Evolutionary conservation across 1,140 invertebrate species (phyloP).

Genomic region (Lycorma delicatula): DNA sequence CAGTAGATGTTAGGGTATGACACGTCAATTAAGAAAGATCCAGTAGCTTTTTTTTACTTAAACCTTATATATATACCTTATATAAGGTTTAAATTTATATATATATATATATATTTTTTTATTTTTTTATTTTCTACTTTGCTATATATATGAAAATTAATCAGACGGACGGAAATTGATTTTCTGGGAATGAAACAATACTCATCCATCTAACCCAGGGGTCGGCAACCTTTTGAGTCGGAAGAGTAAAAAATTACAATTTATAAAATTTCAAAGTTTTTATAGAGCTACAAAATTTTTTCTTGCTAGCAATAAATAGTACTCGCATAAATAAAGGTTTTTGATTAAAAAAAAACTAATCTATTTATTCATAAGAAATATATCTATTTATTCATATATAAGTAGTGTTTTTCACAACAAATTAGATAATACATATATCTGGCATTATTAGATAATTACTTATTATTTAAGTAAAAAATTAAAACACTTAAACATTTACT

Average conservation of each 20-base stretch:
- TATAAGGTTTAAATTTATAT: too few relatives aligned
- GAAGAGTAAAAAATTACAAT: constrained; percentile 12
- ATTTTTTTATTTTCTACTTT: too few relatives aligned
- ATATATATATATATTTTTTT: too few relatives aligned
- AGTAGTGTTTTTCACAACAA: constrained; percentile 6
- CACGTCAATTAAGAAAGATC: too few relatives aligned
- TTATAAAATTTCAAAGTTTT: constrained; percentile 10
- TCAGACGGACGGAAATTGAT: too few relatives aligned
- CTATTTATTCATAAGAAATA: constrained; percentile 4
- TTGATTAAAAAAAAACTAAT: not conserved
- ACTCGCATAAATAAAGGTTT: constrained; percentile 7
- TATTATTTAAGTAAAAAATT: constrained; percentile 3
- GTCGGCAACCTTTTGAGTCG: not conserved
- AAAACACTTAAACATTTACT: constrained; percentile 10
- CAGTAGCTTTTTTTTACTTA: too few relatives aligned
- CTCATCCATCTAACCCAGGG: not conserved
- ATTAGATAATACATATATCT: constrained; percentile 10
- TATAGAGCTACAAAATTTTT: constrained; percentile 5
- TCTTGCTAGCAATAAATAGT: constrained; percentile 9
- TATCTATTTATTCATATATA: too few relatives aligned
- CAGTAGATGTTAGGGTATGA: too few relatives aligned
- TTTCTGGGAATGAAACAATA: too few relatives aligned
- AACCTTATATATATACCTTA: too few relatives aligned
- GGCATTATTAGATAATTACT: constrained; percentile 4
- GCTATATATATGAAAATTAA: too few relatives aligned